phyloP scores from a whole-genome alignment of 64 coral and sea anemone genomes.

The Dendrophyllia cribrosa region DNA sequence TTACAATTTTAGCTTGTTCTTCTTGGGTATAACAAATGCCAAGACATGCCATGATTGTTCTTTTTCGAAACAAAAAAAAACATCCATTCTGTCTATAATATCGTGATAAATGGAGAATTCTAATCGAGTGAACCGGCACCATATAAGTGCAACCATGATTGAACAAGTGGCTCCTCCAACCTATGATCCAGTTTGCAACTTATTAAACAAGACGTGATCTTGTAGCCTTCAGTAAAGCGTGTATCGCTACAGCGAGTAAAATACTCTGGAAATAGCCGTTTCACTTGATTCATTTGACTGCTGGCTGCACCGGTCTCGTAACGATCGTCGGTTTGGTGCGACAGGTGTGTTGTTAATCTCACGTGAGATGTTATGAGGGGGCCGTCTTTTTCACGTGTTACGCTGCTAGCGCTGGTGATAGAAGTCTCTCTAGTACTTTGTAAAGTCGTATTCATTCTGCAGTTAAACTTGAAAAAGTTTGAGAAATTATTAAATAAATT shows the following conservation, averaged over 20 bases:
- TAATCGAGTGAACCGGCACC: neutral
- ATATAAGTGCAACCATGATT: constrained; percentile 24
- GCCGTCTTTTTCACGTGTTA: neutral
- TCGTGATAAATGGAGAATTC: too few species aligned
- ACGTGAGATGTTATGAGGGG: neutral
- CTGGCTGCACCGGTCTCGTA: neutral
- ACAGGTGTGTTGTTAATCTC: neutral
- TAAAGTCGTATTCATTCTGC: neutral
- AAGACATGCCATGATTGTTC: too few species aligned
- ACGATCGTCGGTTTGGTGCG: neutral
- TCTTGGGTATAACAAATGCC: too few species aligned
- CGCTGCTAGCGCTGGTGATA: too few species aligned
- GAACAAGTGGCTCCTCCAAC: neutral
- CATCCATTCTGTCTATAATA: too few species aligned
- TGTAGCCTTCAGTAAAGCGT: neutral
- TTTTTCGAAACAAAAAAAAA: too few species aligned
- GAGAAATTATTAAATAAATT: too few species aligned
- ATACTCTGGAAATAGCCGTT: constrained; percentile 16
- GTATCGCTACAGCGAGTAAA: neutral
- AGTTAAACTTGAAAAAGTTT: too few species aligned
- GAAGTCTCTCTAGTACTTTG: neutral
- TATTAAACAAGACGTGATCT: neutral
- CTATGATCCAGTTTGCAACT: neutral
- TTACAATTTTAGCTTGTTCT: too few species aligned
- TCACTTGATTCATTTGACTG: neutral